Evolutionary conservation across 2,113 vertebrate species (phyloP), one percentile per base, ranked within the genome.

Genomic region (Chitala chitala): DNA sequence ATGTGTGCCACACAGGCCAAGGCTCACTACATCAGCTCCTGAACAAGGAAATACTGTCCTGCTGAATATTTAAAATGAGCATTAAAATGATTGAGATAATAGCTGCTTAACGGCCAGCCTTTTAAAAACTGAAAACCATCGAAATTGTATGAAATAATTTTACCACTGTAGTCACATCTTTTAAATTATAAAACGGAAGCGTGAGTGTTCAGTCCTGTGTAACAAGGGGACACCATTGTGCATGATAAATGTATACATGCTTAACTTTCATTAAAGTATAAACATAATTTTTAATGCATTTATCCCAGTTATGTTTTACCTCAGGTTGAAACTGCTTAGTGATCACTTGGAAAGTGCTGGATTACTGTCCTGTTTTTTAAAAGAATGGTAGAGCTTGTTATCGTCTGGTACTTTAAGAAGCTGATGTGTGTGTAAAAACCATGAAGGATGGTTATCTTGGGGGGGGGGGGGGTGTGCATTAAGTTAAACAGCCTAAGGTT

Each of bases 151-250:
- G 33, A 63, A 63, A 63, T 63, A 38, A 63, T 63, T 33, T 20
- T 22, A 63, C 33, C 38, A 29, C 33, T 59, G 29, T 59, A 33
- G 33, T 59, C 33, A 24, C 29, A 33, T 59, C 29, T 63, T 63
- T 63, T 63, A 63, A 63, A 63, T 63, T 63, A 36, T 63, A 63
- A 29, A 36, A n/a, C n/a, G n/a, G n/a, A n/a, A 29, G 33, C 33
- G 31, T 29, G 31, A 33, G 33, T 63, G 33, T 63, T 63, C 59
- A 63, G 33, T 20, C 4, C 38, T 63, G 59, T 63, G 29, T 63
- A 38, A 36, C n/a, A n/a, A n/a, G 58, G 29, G n/a, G 59, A 36
- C 59, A 38, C 59, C 59, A 63, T 63, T 63, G 56, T 29, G 17
- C 38, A 33, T 63, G 38, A 36, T 63, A 63, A 63, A 63, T 15